Conservation (phyloP, 2,113 vertebrate species). For the Spheniscus mendiculus region DNA sequence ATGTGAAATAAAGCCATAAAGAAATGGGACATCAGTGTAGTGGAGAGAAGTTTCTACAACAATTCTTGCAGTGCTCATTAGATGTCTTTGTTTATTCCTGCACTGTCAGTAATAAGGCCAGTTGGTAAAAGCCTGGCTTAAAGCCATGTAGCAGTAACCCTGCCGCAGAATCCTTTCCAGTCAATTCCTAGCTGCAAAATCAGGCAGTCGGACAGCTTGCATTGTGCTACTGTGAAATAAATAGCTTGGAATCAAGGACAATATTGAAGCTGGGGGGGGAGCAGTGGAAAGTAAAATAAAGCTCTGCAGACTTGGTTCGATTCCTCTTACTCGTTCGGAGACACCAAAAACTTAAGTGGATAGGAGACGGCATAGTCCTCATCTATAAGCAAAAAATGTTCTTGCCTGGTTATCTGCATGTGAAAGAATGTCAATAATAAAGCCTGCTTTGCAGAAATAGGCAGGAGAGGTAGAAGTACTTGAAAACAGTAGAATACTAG, state of each 20-base stretch:
- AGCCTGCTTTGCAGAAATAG: background rate
- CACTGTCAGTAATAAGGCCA: background rate
- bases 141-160: background rate
- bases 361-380: background rate
- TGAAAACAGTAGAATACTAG: background rate
- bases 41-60: background rate
- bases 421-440: background rate
- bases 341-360: background rate
- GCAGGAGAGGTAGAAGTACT: background rate
- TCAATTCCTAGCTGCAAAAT: background rate
- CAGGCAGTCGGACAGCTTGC: background rate
- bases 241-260: background rate
- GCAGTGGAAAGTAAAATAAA: background rate
- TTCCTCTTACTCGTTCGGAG: background rate
- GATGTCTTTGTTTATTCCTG: background rate
- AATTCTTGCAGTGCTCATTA: background rate
- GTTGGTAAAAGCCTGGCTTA: constrained; percentile 18
- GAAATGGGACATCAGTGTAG: background rate
- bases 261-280: background rate
- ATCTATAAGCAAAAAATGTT: background rate
- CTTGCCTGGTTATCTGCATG: background rate
- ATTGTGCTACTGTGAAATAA: background rate
- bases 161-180: background rate
- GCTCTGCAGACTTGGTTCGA: background rate
- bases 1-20: background rate